phyloP scores from a whole-genome alignment of 2,797 vertebrate species.

The Mormyrops boulengeri region DNA sequence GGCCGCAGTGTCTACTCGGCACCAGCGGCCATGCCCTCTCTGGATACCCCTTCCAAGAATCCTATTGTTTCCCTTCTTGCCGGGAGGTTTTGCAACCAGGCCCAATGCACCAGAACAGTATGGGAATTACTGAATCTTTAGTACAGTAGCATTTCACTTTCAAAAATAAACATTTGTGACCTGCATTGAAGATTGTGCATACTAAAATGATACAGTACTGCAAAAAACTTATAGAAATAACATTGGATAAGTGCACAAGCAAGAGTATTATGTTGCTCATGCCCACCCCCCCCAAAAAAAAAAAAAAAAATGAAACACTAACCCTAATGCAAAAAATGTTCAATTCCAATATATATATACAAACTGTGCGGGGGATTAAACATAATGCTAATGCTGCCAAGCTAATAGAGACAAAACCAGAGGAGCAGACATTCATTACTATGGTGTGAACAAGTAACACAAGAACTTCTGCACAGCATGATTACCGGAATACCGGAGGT shows the following conservation, averaged over 20 bases:
- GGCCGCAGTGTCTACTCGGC: not conserved
- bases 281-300: not conserved
- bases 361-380: not conserved
- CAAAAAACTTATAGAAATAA: not conserved
- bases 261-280: not conserved
- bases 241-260: not conserved
- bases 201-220: not conserved
- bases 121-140: not conserved
- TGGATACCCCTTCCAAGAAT: not conserved
- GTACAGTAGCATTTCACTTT: not conserved
- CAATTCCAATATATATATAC: not conserved
- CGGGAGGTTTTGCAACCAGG: not conserved
- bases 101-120: not conserved
- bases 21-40: not conserved
- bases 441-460: not conserved
- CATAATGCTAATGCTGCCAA: not conserved
- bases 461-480: not conserved
- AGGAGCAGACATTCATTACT: not conserved
- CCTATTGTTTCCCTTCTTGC: not conserved
- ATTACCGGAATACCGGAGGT: not conserved
- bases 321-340: not conserved
- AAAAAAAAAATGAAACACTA: too few species aligned
- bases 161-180: not conserved
- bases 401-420: not conserved
- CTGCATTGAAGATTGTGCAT: not conserved